Base-by-base conservation (phyloP, 1,140 invertebrate species). In the Cyphomyrmex costatus region DNA sequence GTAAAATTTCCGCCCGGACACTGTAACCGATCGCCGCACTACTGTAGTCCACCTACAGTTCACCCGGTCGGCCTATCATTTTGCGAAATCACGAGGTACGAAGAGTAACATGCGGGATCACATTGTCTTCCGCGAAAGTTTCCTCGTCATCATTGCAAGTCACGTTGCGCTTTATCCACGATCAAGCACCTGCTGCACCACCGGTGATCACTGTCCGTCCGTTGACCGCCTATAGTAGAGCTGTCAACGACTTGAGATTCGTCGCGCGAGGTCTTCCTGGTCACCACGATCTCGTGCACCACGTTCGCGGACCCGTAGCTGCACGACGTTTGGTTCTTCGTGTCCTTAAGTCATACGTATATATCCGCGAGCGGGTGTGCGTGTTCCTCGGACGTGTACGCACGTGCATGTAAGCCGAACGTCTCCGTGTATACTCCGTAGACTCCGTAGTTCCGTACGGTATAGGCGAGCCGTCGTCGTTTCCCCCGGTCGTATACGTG, bases 91-190 rank as follows among this genome's bases (percentile, higher is more conserved):
- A 63, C 74, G 74, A 36, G 56, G 14, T 66, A 58, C 27, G 19
- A 86, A 63, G 27, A 61, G 42, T 46, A 14, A 36, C 42, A 14
- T 53, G 83, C 70, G 86, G 76, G 58, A 63, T 85, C 60, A 82
- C 58, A 86, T 87, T 36, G 79, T 83, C 49, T 84, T 90, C 88
- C 89, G 88, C 78, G 88, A 84, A 30, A 80, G 86, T 90, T 60
- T 56, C 73, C 33, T 84, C 85, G 79, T 85, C 74, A 70, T 46
- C 71, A 58, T 60, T 73, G 53, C 61, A 21, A 53, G 21, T 46
- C 46, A 85, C 70, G 79, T 82, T 27, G 66, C n/a, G 53, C 12
- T 46, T 24, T 73, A 82, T 46, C 60, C 82, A 86, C 87, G 68
- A 70, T 77, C 73, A 19, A 71, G 10, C 88, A n/a, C n/a, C n/a